Evolutionary conservation across 1,140 invertebrate genomes (phyloP).

Genomic region (Drosophila aff.): DNA sequence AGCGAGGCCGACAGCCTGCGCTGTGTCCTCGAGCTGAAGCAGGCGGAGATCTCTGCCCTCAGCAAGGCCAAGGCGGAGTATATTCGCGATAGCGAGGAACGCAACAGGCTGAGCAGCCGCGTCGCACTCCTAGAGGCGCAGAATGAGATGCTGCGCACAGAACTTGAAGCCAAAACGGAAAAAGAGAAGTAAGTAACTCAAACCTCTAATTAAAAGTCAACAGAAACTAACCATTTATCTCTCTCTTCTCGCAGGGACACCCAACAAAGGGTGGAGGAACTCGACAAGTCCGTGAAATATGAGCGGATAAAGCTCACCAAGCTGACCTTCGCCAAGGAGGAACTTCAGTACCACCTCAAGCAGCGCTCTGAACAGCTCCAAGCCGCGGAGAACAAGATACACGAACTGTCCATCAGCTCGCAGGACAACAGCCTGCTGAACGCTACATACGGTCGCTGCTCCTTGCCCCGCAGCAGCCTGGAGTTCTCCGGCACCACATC

Average conservation of each 20-base stretch:
- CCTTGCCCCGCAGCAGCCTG: slow-evolving; percentile 24
- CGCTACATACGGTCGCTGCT: slow-evolving; percentile 25
- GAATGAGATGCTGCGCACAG: slow-evolving; percentile 89
- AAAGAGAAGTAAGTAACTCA: slow-evolving; percentile 86
- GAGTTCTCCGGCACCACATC: slow-evolving; percentile 69
- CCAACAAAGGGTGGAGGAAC: slow-evolving; percentile 88
- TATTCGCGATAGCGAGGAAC: slow-evolving; percentile 86
- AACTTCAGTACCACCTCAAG: slow-evolving; percentile 93
- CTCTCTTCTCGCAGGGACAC: slow-evolving; percentile 85
- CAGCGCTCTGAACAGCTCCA: slow-evolving; percentile 87
- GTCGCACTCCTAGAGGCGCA: slow-evolving; percentile 87
- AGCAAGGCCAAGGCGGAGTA: slow-evolving; percentile 88
- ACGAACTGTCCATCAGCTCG: slow-evolving; percentile 48
- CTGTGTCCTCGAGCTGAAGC: slow-evolving; percentile 91
- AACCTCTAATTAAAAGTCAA: background rate
- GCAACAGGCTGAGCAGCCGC: slow-evolving; percentile 86
- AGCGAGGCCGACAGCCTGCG: slow-evolving; percentile 91
- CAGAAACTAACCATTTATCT: slow-evolving; percentile 4
- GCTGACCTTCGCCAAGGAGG: slow-evolving; percentile 93
- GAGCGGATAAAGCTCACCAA: slow-evolving; percentile 91
- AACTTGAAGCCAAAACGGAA: slow-evolving; percentile 87
- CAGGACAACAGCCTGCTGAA: slow-evolving; percentile 39
- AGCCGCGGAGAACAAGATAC: slow-evolving; percentile 66
- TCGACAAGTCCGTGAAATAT: slow-evolving; percentile 89
- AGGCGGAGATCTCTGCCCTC: slow-evolving; percentile 89